Conservation (phyloP, 2,797 vertebrate species). For the Pelobates cultripes region DNA sequence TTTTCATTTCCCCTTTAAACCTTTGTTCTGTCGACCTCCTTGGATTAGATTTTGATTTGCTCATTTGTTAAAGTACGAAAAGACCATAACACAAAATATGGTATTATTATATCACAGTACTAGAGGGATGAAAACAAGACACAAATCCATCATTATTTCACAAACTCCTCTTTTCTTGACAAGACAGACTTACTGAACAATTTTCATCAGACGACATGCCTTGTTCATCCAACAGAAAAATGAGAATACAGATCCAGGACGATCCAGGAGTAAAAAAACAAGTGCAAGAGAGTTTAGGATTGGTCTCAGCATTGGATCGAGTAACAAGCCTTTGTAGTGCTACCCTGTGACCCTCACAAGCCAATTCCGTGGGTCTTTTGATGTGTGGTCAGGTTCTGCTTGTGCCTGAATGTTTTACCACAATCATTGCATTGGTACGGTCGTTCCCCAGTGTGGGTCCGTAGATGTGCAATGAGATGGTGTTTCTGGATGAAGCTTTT, state of each 20-base stretch:
- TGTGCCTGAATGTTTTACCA: constrained; percentile 65
- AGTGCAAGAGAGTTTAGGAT: not conserved
- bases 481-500: constrained; percentile 67
- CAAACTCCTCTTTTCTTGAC: not conserved
- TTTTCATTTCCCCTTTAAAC: not conserved
- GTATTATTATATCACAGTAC: not conserved
- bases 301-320: not conserved
- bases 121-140: not conserved
- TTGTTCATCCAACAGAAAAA: constrained; percentile 5
- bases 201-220: not conserved
- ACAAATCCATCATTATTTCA: not conserved
- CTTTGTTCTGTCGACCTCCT: not conserved
- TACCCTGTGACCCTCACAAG: not conserved
- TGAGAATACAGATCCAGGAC: not conserved
- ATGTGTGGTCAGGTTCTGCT: constrained; percentile 63
- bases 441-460: constrained; percentile 64
- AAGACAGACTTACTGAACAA: not conserved
- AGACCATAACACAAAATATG: not conserved
- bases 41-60: not conserved
- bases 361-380: constrained; percentile 60
- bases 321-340: not conserved
- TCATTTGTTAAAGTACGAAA: not conserved
- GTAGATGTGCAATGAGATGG: constrained; percentile 62
- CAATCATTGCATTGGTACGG: constrained; percentile 61
- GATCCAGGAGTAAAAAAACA: not conserved